phyloP scores from a whole-genome alignment of 2,888 invertebrate species.

The Ochlodes sylvanus region DNA sequence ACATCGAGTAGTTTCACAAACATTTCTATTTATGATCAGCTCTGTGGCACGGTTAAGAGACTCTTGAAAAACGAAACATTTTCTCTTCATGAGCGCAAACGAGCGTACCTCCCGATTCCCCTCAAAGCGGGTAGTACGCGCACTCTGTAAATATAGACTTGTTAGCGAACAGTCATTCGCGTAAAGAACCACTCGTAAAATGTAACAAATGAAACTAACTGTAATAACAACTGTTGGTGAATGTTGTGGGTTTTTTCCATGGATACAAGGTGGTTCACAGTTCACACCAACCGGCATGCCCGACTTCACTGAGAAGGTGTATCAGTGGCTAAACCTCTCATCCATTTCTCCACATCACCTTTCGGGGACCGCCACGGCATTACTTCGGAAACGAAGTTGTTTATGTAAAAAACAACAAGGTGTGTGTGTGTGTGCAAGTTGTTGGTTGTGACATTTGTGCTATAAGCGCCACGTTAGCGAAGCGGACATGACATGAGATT shows the following conservation, averaged over 20 bases:
- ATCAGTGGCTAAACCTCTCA: too few relatives aligned
- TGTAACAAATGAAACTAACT: background rate
- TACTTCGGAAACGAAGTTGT: too few relatives aligned
- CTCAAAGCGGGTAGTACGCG: slow-evolving; percentile 13
- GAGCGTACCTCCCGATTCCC: slow-evolving; percentile 21
- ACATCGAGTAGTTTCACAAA: background rate
- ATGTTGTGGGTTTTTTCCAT: background rate
- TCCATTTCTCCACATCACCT: too few relatives aligned
- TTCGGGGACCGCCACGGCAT: too few relatives aligned
- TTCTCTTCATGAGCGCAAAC: slow-evolving; percentile 24
- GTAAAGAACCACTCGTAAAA: slow-evolving; percentile 17
- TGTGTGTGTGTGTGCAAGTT: too few relatives aligned
- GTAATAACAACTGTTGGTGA: background rate
- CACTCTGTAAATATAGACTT: slow-evolving; percentile 19
- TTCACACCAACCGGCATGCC: too few relatives aligned
- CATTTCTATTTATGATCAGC: background rate
- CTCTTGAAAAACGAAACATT: slow-evolving; percentile 35
- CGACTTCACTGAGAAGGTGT: too few relatives aligned
- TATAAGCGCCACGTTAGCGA: too few relatives aligned
- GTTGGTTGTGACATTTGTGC: too few relatives aligned
- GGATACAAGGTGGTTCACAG: too few relatives aligned
- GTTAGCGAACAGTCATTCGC: slow-evolving; percentile 11
- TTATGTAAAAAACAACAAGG: too few relatives aligned
- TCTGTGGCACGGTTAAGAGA: slow-evolving; percentile 15
- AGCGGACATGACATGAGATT: too few relatives aligned